Evolutionary conservation across 2,797 vertebrate species (phyloP), one percentile per base, ranked within the genome.

Genomic region (Spinibarbus caldwelli): DNA sequence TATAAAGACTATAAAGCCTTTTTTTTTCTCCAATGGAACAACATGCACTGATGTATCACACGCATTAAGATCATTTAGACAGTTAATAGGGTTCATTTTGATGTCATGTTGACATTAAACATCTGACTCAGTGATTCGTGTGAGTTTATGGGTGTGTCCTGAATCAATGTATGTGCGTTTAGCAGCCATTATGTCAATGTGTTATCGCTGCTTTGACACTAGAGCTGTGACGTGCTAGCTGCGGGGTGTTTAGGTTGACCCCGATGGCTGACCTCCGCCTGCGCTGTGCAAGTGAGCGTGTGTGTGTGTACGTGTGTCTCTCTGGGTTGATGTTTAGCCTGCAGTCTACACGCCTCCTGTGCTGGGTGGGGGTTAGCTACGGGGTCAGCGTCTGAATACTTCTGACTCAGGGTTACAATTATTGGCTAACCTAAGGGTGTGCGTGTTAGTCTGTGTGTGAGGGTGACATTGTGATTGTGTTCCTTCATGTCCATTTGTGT

Each of bases 171-270:
- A 72, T 71, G 78, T 88, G 72, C 29, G 49, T 87, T 88, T 88
- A 6, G 38, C 66, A 91, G 89, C 80, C 89, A 89, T 87, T 85
- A 54, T 85, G 78, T 71, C 66, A 66, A 77, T 90, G 90, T 91
- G 86, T 90, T 91, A 90, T 87, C 89, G 77, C 89, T 89, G 87
- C 85, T 91, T 91, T 90, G 90, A 92, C 92, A 91, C 89, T 36
- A 87, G 88, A 82, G 87, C 89, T 90, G 90, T 83, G 86, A 89
- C 90, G 87, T 87, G 78, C 88, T 91, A 88, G 91, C 92, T 92
- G 90, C 89, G 85, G 90, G 92, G 87, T 91, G 89, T 87, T 89
- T 86, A 87, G 75, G 4, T 77, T 88, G 91, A 92, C 93, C 92
- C 14, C 2, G 79, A 87, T 67, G 49, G 84, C 90, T 91, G 91